These are phyloP conservation scores for Erebia palarica DNA, from an alignment of 2,888 invertebrate genomes.

Conservation along the genomic window DNA sequence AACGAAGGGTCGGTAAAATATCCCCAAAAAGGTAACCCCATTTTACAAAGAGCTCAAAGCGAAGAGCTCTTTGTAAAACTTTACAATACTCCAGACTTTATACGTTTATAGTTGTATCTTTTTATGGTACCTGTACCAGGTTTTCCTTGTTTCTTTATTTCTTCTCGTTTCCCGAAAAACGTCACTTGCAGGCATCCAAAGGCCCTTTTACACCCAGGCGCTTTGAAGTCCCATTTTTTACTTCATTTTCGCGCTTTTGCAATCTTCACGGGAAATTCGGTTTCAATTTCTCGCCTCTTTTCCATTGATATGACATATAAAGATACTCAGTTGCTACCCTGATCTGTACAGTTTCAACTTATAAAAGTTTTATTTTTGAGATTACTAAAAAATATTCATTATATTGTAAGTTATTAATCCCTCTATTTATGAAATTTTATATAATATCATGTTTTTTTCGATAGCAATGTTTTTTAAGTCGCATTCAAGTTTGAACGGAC, in stretches of 20 bases:
- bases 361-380: too few relatives aligned
- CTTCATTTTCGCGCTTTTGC: slow-evolving; percentile 34
- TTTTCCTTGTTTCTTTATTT: slow-evolving; percentile 9
- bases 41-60: too few relatives aligned
- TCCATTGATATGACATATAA: neutral
- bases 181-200: slow-evolving; percentile 32
- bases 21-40: too few relatives aligned
- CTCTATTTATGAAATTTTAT: too few relatives aligned
- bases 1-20: too few relatives aligned
- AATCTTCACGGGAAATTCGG: slow-evolving; percentile 40
- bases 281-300: slow-evolving; percentile 37
- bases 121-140: slow-evolving; percentile 2
- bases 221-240: slow-evolving; percentile 38
- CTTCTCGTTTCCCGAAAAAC: slow-evolving; percentile 16
- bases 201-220: slow-evolving; percentile 23
- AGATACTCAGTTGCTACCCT: neutral
- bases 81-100: neutral
- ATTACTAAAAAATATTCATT: too few relatives aligned
- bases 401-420: too few relatives aligned
- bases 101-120: neutral
- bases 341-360: too few relatives aligned
- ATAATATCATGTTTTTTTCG: too few relatives aligned
- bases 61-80: too few relatives aligned
- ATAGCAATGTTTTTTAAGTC: too few relatives aligned
- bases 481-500: too few relatives aligned